Percentiles rank a stretch among this genome's conserved stretches.
Evolutionary conservation across 1,140 invertebrate species (phyloP).

Genomic region (Drosophila sproati): DNA sequence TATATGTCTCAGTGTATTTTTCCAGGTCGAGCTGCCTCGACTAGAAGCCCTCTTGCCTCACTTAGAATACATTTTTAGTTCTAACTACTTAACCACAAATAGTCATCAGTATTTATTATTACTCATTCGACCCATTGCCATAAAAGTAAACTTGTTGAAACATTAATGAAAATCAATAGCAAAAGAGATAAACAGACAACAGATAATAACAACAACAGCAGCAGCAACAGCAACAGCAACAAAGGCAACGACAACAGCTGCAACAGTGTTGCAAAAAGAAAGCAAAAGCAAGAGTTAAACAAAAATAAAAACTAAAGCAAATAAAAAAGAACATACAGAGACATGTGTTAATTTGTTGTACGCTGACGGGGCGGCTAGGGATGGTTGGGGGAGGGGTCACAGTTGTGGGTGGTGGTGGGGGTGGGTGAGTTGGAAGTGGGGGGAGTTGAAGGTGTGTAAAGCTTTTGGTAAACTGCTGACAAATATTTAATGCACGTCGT

Average conservation of each 20-base stretch:
- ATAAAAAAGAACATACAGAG: slow-evolving; percentile 31
- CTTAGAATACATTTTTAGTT: too few relatives aligned
- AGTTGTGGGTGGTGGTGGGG: too few relatives aligned
- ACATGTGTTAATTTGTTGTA: slow-evolving; percentile 72
- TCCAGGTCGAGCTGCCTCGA: too few relatives aligned
- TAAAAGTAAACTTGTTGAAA: slow-evolving; percentile 43
- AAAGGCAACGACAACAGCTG: slow-evolving; percentile 47
- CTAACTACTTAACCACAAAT: too few relatives aligned
- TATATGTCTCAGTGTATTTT: too few relatives aligned
- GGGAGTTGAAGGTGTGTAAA: slow-evolving; percentile 14
- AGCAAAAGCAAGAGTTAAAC: slow-evolving; percentile 31
- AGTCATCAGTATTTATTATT: too few relatives aligned
- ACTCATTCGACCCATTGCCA: too few relatives aligned
- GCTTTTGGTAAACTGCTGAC: slow-evolving; percentile 65
- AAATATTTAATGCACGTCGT: slow-evolving; percentile 66
- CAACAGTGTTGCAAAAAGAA: slow-evolving; percentile 45
- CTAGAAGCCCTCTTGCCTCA: too few relatives aligned
- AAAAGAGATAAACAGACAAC: slow-evolving; percentile 44
- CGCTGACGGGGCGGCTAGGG: background rate
- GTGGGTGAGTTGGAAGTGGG: background rate
- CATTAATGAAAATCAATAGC: slow-evolving; percentile 49
- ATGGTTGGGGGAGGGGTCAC: background rate
- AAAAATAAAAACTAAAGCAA: slow-evolving; percentile 18
- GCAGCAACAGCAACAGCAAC: slow-evolving; percentile 47
- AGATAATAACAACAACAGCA: slow-evolving; percentile 43